Evolutionary conservation across 2,797 vertebrate species (phyloP).

Genomic region (Molothrus ater): DNA sequence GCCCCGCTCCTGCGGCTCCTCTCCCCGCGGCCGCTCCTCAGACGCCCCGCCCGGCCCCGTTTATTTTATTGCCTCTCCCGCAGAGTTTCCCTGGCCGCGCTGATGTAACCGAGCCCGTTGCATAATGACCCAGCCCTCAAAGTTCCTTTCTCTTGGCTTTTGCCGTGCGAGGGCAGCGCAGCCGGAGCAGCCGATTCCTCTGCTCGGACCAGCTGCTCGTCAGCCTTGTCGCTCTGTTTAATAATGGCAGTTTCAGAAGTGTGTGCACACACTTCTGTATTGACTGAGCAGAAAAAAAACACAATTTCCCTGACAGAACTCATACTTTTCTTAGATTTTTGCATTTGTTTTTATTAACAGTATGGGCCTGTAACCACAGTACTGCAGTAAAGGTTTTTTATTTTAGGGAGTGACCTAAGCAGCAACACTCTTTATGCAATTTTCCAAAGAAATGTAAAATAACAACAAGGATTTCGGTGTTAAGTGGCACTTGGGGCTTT

Average conservation of each 20-base stretch:
- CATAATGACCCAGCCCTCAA: not conserved
- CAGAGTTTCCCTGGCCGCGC: not conserved
- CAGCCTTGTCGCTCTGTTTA: not conserved
- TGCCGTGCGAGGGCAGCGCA: not conserved
- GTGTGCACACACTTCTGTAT: not conserved
- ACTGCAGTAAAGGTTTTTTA: not conserved
- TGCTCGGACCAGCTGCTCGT: not conserved
- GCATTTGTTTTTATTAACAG: not conserved
- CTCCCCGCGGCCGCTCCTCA: too few relatives aligned
- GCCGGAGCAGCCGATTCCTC: not conserved
- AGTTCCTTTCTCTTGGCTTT: not conserved
- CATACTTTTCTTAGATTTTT: not conserved
- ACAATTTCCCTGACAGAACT: not conserved
- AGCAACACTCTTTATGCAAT: not conserved
- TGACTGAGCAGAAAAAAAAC: not conserved
- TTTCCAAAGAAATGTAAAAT: constrained; percentile 13
- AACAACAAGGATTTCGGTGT: not conserved
- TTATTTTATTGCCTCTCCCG: not conserved
- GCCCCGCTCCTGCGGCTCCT: too few relatives aligned
- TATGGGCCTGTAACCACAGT: not conserved
- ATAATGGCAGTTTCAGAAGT: not conserved
- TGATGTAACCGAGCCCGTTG: not conserved
- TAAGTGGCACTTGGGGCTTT: not conserved
- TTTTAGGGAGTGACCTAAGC: not conserved
- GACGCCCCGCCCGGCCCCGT: not conserved